These are phyloP conservation scores for Monochamus alternatus DNA, from an alignment of 2,888 invertebrate genomes.

Conservation along the genomic window DNA sequence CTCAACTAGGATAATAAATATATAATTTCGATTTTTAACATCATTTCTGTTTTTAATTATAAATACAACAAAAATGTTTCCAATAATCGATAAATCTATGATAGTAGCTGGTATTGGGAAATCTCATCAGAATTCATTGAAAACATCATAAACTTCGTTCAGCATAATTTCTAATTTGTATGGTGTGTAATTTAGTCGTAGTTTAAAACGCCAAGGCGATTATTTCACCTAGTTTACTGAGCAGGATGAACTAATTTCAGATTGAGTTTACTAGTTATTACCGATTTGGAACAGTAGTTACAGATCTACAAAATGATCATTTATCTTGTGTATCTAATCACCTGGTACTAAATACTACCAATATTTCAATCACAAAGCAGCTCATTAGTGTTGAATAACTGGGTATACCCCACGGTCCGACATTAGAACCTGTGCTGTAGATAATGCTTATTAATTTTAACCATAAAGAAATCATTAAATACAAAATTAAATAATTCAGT, in stretches of 20 bases:
- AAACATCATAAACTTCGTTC: conserved; percentile 12
- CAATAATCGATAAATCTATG: not conserved
- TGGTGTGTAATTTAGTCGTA: not conserved
- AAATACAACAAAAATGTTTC: not conserved
- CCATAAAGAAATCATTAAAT: too few relatives aligned
- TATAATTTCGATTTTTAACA: not conserved
- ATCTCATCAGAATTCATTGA: not conserved
- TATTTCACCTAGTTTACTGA: conserved; percentile 9
- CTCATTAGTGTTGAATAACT: too few relatives aligned
- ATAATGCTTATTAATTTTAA: too few relatives aligned
- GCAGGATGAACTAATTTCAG: conserved; percentile 4
- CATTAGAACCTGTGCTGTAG: too few relatives aligned
- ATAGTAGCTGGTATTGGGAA: not conserved
- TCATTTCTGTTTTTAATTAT: not conserved
- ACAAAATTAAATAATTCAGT: too few relatives aligned
- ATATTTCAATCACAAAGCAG: too few relatives aligned
- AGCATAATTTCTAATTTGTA: conserved; percentile 6
- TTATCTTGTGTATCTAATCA: too few relatives aligned
- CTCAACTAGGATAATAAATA: not conserved
- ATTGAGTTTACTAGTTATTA: not conserved
- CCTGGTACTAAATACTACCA: too few relatives aligned
- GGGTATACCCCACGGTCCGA: too few relatives aligned
- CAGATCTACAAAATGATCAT: conserved; percentile 19
- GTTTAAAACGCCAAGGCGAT: not conserved
- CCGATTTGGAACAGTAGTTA: conserved; percentile 6